A percentile compares a stretch with the other conserved stretches of the same genome.
These are phyloP conservation scores for Thelaira solivaga DNA, from an alignment of 2,888 invertebrate species.

Conservation along the genomic window DNA sequence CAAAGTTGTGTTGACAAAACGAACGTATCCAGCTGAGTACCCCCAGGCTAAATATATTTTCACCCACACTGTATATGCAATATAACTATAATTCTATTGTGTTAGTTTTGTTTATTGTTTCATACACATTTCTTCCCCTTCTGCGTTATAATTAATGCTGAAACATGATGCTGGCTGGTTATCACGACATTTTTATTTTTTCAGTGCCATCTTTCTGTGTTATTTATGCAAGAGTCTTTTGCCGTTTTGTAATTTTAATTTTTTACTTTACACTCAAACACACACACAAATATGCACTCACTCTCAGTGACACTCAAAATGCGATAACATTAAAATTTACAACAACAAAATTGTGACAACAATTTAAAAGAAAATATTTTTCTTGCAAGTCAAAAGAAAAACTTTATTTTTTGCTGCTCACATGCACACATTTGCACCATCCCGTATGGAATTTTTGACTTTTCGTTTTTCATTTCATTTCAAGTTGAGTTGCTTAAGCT, in stretches of 20 bases:
- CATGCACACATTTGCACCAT: no score
- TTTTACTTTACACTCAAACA: neutral
- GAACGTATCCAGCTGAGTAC: no score
- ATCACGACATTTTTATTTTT: conserved; percentile 55
- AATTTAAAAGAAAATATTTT: conserved; percentile 28
- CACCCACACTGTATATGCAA: neutral
- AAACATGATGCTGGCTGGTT: conserved; percentile 54
- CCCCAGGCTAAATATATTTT: neutral
- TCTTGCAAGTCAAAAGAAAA: conserved; percentile 18
- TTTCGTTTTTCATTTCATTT: conserved; percentile 40
- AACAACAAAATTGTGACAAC: neutral
- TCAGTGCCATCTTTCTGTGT: conserved; percentile 45
- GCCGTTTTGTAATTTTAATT: conserved; percentile 28
- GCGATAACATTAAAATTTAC: conserved; percentile 5
- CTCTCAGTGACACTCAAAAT: neutral
- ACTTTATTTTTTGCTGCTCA: no score
- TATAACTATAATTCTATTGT: neutral
- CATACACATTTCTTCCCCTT: neutral
- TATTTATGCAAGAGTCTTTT: neutral
- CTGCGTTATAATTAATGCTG: conserved; percentile 43
- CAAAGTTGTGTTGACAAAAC: no score
- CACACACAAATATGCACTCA: neutral
- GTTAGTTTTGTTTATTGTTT: neutral
- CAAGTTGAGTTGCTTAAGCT: conserved; percentile 23
- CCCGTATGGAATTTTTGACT: no score